phyloP scores from a whole-genome alignment of 2,113 vertebrate genomes.

The Phainopepla nitens region DNA sequence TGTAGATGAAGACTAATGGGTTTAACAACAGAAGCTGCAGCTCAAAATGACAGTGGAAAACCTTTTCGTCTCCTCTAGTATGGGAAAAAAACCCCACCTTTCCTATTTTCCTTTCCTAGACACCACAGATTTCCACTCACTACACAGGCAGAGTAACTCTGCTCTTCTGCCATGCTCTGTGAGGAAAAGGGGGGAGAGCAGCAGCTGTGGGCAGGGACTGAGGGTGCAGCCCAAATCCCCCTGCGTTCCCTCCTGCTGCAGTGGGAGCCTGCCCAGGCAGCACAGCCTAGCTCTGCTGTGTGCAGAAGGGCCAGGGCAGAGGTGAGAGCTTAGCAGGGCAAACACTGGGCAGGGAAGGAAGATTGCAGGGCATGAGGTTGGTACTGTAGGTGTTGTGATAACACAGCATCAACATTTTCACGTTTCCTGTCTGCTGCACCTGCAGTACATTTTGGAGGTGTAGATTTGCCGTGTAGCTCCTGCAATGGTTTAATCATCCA shows the following conservation, averaged over 20 bases:
- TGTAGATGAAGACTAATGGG: background rate
- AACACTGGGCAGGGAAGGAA: background rate
- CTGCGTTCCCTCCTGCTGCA: background rate
- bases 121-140: background rate
- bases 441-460: accelerated
- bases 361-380: background rate
- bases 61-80: background rate
- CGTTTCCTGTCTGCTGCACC: background rate
- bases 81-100: accelerated
- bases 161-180: background rate
- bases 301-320: background rate
- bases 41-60: background rate
- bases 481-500: background rate
- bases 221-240: background rate
- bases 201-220: background rate
- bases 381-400: no score
- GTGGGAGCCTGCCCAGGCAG: background rate
- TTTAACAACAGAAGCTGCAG: background rate
- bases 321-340: background rate
- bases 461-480: accelerated
- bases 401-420: background rate
- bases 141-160: background rate
- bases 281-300: background rate
- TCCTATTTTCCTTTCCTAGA: background rate
- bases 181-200: background rate